Evolutionary conservation across 2,113 vertebrate genomes (phyloP).

Genomic region (Lasiurus cinereus): DNA sequence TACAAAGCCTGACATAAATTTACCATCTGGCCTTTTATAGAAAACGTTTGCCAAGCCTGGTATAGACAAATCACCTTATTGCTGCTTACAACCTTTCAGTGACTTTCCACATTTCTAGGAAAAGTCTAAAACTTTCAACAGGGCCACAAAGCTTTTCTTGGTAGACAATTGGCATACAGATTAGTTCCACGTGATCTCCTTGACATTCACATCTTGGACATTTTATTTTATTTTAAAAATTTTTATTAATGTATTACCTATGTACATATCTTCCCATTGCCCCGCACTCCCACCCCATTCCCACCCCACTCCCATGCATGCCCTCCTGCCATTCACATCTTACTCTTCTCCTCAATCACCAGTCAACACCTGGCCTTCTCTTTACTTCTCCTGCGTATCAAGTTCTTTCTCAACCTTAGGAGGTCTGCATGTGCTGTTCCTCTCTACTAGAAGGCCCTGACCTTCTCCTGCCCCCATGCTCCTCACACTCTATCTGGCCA

Average conservation of each 20-base stretch:
- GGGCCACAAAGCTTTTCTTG: neutral
- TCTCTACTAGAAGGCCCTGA: neutral
- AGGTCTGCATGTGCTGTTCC: neutral
- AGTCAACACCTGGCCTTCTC: neutral
- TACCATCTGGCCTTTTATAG: neutral
- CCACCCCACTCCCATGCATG: too few relatives aligned
- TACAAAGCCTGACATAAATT: neutral
- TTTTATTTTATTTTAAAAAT: too few relatives aligned
- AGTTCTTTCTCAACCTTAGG: neutral
- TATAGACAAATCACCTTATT: neutral
- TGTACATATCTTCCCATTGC: too few relatives aligned
- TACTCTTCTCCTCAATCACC: neutral
- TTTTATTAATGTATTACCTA: too few relatives aligned
- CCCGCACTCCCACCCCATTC: too few relatives aligned
- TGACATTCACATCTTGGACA: neutral
- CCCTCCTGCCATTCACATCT: neutral
- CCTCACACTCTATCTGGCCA: neutral
- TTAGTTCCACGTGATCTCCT: too few relatives aligned
- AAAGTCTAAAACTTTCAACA: neutral
- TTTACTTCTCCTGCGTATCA: neutral
- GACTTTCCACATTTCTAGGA: neutral
- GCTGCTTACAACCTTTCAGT: conserved; percentile 21
- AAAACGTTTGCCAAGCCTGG: neutral
- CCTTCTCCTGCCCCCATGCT: neutral
- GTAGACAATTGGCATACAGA: fast-evolving